phyloP scores from a whole-genome alignment of 2,797 vertebrate genomes.

The Karalla daura region DNA sequence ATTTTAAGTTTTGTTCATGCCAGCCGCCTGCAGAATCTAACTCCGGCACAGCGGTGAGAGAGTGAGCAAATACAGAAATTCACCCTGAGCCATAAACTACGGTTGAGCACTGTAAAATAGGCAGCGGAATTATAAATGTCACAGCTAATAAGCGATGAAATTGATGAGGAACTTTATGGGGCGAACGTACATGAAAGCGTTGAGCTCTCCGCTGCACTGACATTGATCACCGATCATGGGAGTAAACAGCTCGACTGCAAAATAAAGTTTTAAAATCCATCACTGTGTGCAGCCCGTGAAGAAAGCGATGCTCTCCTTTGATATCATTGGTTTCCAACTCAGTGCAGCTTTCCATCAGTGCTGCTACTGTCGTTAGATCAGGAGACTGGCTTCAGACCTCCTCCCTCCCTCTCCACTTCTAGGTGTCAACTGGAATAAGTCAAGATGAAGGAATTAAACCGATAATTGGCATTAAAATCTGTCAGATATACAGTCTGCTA shows the following conservation, averaged over 20 bases:
- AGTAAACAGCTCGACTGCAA: slow-evolving; percentile 2
- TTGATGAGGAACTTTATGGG: background rate
- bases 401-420: background rate
- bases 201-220: background rate
- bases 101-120: background rate
- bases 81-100: background rate
- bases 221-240: background rate
- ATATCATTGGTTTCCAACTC: slow-evolving; percentile 2
- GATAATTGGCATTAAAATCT: too few species aligned
- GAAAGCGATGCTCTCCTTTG: slow-evolving; percentile 3
- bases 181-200: background rate
- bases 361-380: background rate
- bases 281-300: background rate
- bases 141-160: background rate
- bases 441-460: too few species aligned
- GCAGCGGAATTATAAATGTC: background rate
- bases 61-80: background rate
- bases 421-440: too few species aligned
- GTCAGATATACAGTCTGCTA: too few species aligned
- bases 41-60: background rate
- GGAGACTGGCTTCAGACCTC: background rate
- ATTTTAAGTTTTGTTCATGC: background rate
- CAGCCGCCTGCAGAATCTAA: background rate
- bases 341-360: slow-evolving; percentile 7
- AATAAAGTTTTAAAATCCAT: slow-evolving; percentile 3